Conservation (phyloP, 2,888 invertebrate species). For the Osmoderma eremita region DNA sequence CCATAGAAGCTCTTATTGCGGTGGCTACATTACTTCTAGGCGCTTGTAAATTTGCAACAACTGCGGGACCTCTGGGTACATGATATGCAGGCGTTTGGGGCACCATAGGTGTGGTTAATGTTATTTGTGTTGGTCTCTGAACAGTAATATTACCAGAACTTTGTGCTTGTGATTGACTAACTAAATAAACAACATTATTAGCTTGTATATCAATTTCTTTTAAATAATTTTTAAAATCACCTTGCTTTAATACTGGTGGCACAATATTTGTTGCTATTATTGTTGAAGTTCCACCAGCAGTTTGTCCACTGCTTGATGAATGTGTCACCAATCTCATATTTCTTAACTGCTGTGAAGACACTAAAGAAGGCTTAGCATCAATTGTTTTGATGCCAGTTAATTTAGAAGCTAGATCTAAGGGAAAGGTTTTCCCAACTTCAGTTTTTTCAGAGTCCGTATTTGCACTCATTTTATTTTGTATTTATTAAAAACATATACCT, state of each 20-base stretch:
- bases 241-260: slow-evolving; percentile 67
- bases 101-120: slow-evolving; percentile 59
- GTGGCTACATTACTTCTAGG: slow-evolving; percentile 72
- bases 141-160: slow-evolving; percentile 54
- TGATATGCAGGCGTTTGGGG: slow-evolving; percentile 60
- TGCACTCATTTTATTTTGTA: slow-evolving; percentile 58
- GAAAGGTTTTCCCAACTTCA: slow-evolving; percentile 68
- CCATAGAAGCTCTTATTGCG: slow-evolving; percentile 59
- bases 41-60: slow-evolving; percentile 79
- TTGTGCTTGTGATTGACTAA: slow-evolving; percentile 52
- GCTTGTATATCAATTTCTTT: not conserved
- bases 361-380: slow-evolving; percentile 61
- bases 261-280: slow-evolving; percentile 64
- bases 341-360: slow-evolving; percentile 60
- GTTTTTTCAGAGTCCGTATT: slow-evolving; percentile 67
- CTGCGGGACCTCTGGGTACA: slow-evolving; percentile 73
- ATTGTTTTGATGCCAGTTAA: slow-evolving; percentile 65
- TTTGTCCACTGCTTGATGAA: slow-evolving; percentile 53
- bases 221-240: slow-evolving; percentile 50
- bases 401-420: slow-evolving; percentile 66
- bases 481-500: slow-evolving; percentile 1
- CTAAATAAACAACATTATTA: not conserved
- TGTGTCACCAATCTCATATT: slow-evolving; percentile 61
- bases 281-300: slow-evolving; percentile 57
- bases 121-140: slow-evolving; percentile 61